Conservation (phyloP, 2,888 invertebrate species). For the Dryobota labecula region DNA sequence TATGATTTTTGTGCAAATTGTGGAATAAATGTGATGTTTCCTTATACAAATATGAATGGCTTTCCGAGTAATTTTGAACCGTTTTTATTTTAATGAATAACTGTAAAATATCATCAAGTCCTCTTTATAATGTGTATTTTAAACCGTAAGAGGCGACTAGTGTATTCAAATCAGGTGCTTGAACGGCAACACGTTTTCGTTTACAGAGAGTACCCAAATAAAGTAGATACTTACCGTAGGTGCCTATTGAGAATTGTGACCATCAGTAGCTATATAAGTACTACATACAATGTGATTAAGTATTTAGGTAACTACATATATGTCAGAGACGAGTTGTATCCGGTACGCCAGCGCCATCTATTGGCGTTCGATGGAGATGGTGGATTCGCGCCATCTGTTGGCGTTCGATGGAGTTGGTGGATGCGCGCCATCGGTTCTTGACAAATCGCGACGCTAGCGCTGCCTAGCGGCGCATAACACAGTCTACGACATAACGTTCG, state of each 20-base stretch:
- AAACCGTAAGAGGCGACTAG: not conserved
- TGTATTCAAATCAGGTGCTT: constrained; percentile 9
- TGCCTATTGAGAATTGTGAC: not conserved
- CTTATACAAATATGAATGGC: constrained; percentile 39
- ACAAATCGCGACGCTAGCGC: too few relatives aligned
- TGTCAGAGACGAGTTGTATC: too few relatives aligned
- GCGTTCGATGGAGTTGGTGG: too few relatives aligned
- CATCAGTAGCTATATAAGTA: not conserved
- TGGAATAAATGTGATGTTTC: constrained; percentile 18
- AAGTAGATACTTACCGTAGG: not conserved
- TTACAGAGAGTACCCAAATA: not conserved
- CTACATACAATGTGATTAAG: too few relatives aligned
- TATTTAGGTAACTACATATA: too few relatives aligned
- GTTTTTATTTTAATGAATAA: constrained; percentile 49
- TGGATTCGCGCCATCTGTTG: too few relatives aligned
- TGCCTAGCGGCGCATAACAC: too few relatives aligned
- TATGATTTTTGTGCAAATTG: constrained; percentile 35
- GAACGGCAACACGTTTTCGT: not conserved
- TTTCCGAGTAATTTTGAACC: constrained; percentile 23
- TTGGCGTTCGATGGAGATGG: too few relatives aligned
- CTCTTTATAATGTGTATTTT: not conserved
- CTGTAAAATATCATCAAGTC: constrained; percentile 34
- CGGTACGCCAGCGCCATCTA: too few relatives aligned
- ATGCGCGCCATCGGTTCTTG: too few relatives aligned
- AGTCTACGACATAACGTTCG: too few relatives aligned